phyloP scores from a whole-genome alignment of 1,140 invertebrate genomes.

The Samia ricini region DNA sequence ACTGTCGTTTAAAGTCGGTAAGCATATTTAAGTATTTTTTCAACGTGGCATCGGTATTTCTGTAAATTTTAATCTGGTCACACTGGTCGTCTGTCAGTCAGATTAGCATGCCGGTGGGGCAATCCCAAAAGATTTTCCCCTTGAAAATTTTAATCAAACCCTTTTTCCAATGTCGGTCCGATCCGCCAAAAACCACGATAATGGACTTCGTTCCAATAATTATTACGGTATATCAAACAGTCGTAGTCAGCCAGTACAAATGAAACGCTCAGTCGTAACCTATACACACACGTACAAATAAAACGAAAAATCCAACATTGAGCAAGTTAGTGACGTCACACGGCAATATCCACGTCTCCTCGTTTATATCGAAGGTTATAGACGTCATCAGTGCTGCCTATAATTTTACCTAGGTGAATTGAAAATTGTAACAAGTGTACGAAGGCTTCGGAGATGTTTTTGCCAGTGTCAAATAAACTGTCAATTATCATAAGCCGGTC shows the following conservation, averaged over 20 bases:
- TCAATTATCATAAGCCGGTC: too few relatives aligned
- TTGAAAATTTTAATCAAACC: too few relatives aligned
- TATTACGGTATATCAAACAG: neutral
- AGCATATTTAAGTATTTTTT: too few relatives aligned
- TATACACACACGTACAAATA: neutral
- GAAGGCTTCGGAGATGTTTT: neutral
- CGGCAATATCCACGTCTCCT: neutral
- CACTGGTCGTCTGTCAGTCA: too few relatives aligned
- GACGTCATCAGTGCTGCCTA: neutral
- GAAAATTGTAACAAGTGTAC: neutral
- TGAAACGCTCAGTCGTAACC: neutral
- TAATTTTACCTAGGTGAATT: neutral
- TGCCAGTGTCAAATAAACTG: neutral
- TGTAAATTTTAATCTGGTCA: too few relatives aligned
- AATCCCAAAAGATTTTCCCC: too few relatives aligned
- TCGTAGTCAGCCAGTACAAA: neutral
- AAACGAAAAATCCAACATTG: neutral
- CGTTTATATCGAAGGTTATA: neutral
- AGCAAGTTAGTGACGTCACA: neutral
- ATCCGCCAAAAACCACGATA: too few relatives aligned
- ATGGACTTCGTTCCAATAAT: too few relatives aligned
- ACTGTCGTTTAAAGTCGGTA: too few relatives aligned
- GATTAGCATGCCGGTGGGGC: too few relatives aligned
- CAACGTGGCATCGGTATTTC: too few relatives aligned
- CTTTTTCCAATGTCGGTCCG: too few relatives aligned